Percentiles rank a stretch among this genome's conserved stretches.
Evolutionary conservation across 2,888 invertebrate species (phyloP).

Genomic region (Chironomus tentans): DNA sequence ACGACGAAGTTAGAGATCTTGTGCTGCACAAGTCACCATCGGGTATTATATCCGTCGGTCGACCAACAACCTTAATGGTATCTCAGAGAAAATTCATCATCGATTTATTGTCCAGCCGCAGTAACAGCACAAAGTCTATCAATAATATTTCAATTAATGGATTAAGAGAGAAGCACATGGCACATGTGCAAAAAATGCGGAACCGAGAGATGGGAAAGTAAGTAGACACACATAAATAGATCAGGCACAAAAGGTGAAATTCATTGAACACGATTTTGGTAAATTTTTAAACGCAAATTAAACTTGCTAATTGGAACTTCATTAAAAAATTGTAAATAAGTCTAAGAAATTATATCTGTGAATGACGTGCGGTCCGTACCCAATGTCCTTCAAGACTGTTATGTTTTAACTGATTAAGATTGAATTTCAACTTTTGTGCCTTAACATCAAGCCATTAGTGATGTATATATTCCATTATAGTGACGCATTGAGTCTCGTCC

Average conservation of each 20-base stretch:
- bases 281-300: too few species aligned
- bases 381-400: too few species aligned
- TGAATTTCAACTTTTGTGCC: too few species aligned
- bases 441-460: not conserved
- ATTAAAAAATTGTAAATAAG: too few species aligned
- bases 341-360: too few species aligned
- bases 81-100: constrained; percentile 20
- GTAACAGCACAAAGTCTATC: constrained; percentile 3
- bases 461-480: constrained; percentile 36
- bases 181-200: not conserved
- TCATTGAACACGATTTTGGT: too few species aligned
- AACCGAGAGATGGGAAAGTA: constrained; percentile 14
- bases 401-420: too few species aligned
- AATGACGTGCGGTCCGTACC: too few species aligned
- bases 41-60: too few species aligned
- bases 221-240: not conserved
- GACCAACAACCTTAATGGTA: not conserved
- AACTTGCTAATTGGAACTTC: too few species aligned
- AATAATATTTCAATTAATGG: not conserved
- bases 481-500: constrained; percentile 53
- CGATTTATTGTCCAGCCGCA: constrained; percentile 6
- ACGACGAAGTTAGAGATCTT: not conserved
- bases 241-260: not conserved
- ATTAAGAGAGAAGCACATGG: constrained; percentile 8
- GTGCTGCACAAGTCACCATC: not conserved